phyloP scores from a whole-genome alignment of 2,797 vertebrate species.

The Sylvia borin region DNA sequence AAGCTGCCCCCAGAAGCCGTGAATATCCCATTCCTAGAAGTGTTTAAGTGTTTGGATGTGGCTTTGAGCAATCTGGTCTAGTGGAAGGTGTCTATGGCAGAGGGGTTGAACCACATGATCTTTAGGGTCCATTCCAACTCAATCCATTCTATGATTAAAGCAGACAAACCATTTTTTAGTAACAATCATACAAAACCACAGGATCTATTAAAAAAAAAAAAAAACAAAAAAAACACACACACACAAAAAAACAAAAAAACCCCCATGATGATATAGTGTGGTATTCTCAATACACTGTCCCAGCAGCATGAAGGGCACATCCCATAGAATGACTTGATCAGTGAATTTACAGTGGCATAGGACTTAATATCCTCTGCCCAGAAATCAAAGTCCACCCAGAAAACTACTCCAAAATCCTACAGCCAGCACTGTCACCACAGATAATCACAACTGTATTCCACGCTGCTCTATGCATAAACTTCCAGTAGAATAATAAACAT shows the following conservation, averaged over 20 bases:
- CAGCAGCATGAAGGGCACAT: neutral
- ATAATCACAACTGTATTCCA: neutral
- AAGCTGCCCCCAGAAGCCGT: neutral
- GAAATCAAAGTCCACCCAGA: neutral
- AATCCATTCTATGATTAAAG: neutral
- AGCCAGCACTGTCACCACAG: neutral
- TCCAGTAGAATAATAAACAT: neutral
- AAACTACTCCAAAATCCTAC: neutral
- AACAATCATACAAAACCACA: neutral
- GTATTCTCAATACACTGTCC: neutral
- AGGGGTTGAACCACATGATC: neutral
- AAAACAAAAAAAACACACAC: too few species aligned
- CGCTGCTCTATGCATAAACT: neutral
- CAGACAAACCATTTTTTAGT: neutral
- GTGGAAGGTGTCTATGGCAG: neutral
- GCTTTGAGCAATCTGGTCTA: neutral
- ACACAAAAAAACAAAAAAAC: neutral
- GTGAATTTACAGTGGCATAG: neutral
- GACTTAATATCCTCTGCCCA: neutral
- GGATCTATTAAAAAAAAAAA: neutral
- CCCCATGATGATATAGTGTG: neutral
- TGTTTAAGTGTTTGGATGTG: neutral
- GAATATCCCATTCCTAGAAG: neutral
- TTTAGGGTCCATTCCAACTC: neutral
- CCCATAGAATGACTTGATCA: neutral